Evolutionary conservation across 2,888 invertebrate genomes (phyloP), one percentile per base, ranked within the genome.

Genomic region (Scotopteryx bipunctaria): DNA sequence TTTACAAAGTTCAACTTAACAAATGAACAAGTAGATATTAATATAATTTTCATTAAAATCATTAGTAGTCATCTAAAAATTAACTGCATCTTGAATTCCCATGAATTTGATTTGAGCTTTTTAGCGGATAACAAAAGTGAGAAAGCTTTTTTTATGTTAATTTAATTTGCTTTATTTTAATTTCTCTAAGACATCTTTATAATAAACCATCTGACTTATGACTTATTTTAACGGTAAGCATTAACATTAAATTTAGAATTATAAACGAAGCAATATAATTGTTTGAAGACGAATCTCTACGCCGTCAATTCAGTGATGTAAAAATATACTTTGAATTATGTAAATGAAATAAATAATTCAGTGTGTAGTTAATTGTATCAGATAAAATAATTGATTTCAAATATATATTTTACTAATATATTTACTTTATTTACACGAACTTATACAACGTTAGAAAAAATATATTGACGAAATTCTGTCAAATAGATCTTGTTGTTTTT

Each of bases 291-390:
- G 44, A 48, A 76, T 88, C 88, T 90, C 88, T 88, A 89, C 89
- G 80, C 86, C 83, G 89, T 89, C 89, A 90, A 90, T 89, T 90
- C 81, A 82, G 83, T 81, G 81, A 79, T 88, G 83, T 88, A 88
- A 83, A 81, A 84, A 45, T 54, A 49, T 82, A 81, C 61, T 75
- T 81, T 81, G 63, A 69, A 67, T 77, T 73, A n/a, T n/a, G n/a
- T n/a, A 77, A 71, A 69, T 73, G 69, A 71, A 78, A 75, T 73
- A 72, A 68, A 55, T 61, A 69, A 73, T 65, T 76, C 74, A 76
- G 61, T 78, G 81, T 78, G 76, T 61, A 48, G 53, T 44, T 48
- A 32, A 54, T 38, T 42, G 48, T 50, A 52, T 55, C 49, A 50
- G 57, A 47, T 58, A 42, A 42, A 54, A 61, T 41, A 37, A 47